These are phyloP conservation scores for Epinephelus moara DNA, from an alignment of 2,113 vertebrate genomes.

Conservation along the genomic window DNA sequence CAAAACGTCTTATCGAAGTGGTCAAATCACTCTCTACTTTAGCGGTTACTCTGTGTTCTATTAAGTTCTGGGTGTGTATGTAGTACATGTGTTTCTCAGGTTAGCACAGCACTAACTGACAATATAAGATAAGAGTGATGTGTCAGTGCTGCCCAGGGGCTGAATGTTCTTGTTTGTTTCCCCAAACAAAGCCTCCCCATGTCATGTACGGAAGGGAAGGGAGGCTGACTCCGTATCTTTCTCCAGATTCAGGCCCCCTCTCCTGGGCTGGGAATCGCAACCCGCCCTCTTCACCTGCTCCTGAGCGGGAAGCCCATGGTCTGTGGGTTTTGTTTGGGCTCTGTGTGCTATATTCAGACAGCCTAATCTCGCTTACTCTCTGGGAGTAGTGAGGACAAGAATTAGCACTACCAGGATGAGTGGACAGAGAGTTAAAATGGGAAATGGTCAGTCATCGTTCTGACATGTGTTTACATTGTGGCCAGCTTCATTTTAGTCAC, in stretches of 20 bases:
- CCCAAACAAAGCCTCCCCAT: constrained; percentile 71
- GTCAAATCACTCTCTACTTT: background rate
- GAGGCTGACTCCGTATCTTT: constrained; percentile 52
- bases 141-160: constrained; percentile 59
- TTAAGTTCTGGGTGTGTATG: constrained; percentile 8
- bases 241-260: constrained; percentile 38
- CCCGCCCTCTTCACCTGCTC: constrained; percentile 64
- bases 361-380: constrained; percentile 59
- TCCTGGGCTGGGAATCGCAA: constrained; percentile 50
- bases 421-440: constrained; percentile 75
- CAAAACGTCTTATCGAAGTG: constrained; percentile 19
- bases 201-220: constrained; percentile 44
- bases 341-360: constrained; percentile 71
- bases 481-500: constrained; percentile 72
- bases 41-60: constrained; percentile 10
- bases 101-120: constrained; percentile 2
- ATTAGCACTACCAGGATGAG: constrained; percentile 76
- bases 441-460: constrained; percentile 76
- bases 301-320: constrained; percentile 77
- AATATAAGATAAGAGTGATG: constrained; percentile 68
- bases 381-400: constrained; percentile 62
- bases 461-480: constrained; percentile 80
- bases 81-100: constrained; percentile 43
- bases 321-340: constrained; percentile 78
- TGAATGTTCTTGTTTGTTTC: constrained; percentile 60